A percentile compares a stretch with the other conserved stretches of the same genome.
Conservation (phyloP, 2,888 invertebrate species). For the Rhogogaster chlorosoma region DNA sequence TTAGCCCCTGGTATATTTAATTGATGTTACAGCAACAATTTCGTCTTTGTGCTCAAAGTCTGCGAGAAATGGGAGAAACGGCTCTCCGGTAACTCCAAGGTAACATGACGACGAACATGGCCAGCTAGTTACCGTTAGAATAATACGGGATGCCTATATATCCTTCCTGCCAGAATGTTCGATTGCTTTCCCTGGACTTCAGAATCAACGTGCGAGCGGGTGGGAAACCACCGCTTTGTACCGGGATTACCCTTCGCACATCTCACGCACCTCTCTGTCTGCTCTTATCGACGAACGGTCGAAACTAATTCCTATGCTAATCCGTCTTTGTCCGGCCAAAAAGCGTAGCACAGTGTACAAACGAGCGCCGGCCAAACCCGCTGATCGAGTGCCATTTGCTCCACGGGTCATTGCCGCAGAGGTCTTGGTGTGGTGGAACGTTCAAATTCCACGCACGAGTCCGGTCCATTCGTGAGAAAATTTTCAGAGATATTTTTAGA, state of each 20-base stretch:
- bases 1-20: conserved; percentile 3
- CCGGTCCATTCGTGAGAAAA: conserved; percentile 27
- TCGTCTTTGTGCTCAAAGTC: conserved; percentile 28
- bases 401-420: conserved; percentile 31
- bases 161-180: neutral
- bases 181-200: neutral
- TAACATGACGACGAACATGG: neutral
- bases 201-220: neutral
- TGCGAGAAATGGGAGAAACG: neutral
- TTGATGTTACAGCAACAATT: conserved; percentile 20
- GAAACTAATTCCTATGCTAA: conserved; percentile 72
- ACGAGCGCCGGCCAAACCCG: neutral
- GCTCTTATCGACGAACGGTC: conserved; percentile 53
- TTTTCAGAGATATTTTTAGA: conserved; percentile 20
- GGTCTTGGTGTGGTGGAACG: neutral
- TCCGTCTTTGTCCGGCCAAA: conserved; percentile 66
- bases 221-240: conserved; percentile 13
- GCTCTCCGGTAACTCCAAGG: neutral
- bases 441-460: conserved; percentile 33
- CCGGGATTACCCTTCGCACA: neutral
- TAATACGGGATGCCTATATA: neutral
- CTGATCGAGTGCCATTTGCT: conserved; percentile 33
- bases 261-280: neutral
- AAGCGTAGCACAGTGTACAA: conserved; percentile 12
- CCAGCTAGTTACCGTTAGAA: neutral